Conservation (phyloP, 2,797 vertebrate species). For the Sebastes iracundus region DNA sequence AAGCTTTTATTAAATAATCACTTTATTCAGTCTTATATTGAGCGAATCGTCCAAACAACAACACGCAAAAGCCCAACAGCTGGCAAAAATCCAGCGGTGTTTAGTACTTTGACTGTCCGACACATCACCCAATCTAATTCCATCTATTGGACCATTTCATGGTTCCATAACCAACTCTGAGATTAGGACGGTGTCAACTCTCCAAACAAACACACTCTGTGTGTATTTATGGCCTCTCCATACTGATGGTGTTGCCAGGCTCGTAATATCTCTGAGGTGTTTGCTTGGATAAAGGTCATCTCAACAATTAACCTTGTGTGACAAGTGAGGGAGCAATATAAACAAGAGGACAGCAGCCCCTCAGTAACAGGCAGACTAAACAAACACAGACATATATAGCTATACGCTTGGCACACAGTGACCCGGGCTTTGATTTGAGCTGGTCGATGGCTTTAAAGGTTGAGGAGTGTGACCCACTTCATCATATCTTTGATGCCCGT, state of each 20-base stretch:
- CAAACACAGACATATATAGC: constrained; percentile 25
- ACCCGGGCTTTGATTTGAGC: constrained; percentile 32
- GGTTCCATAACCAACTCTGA: constrained; percentile 38
- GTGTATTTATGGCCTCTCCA: constrained; percentile 30
- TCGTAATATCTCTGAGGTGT: constrained; percentile 61
- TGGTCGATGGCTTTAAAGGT: not conserved
- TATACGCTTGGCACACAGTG: not conserved
- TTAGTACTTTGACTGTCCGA: constrained; percentile 33
- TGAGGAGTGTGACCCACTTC: constrained; percentile 23
- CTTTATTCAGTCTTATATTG: not conserved
- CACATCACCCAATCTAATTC: constrained; percentile 49
- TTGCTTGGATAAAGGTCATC: constrained; percentile 70
- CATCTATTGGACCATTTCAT: constrained; percentile 45
- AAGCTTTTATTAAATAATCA: not conserved
- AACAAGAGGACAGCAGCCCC: constrained; percentile 53
- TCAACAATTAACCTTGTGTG: constrained; percentile 79
- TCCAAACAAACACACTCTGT: constrained; percentile 36
- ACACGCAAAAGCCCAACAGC: not conserved
- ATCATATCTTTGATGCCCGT: constrained; percentile 5
- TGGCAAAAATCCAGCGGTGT: constrained; percentile 6
- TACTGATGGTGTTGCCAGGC: constrained; percentile 24
- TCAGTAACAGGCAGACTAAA: constrained; percentile 8
- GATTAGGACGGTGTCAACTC: constrained; percentile 54
- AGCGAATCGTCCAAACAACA: not conserved
- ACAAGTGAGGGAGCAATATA: constrained; percentile 57